These are phyloP conservation scores for Anolis apletophallus DNA, from an alignment of 2,797 vertebrate genomes.

Conservation along the genomic window DNA sequence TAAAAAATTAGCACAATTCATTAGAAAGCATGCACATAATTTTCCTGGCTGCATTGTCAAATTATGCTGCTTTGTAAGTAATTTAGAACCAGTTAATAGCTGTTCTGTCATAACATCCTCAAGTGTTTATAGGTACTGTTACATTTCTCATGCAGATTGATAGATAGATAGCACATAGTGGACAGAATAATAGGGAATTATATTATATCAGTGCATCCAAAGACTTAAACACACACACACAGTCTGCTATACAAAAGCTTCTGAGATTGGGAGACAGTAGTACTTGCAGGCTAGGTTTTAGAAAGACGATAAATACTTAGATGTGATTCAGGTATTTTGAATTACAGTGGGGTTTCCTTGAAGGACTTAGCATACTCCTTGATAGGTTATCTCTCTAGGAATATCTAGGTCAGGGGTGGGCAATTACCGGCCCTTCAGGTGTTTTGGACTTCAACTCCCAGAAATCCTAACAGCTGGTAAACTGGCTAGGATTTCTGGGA, in stretches of 20 bases:
- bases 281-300: neutral
- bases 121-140: too few species aligned
- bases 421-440: too few species aligned
- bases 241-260: neutral
- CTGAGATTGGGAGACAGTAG: neutral
- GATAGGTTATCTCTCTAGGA: too few species aligned
- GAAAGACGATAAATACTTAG: neutral
- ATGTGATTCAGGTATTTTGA: too few species aligned
- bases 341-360: too few species aligned
- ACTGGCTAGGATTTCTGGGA: too few species aligned
- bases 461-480: too few species aligned
- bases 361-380: too few species aligned
- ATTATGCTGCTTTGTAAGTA: neutral
- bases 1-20: neutral
- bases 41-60: neutral
- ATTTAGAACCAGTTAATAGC: neutral
- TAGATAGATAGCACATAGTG: neutral
- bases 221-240: neutral
- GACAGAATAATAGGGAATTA: conserved; percentile 2
- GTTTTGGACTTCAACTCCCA: too few species aligned
- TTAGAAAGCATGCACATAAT: neutral
- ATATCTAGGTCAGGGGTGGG: too few species aligned
- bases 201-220: neutral
- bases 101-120: neutral
- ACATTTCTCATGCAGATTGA: neutral